Conservation (phyloP, 2,797 vertebrate genomes). For the Sphenodon punctatus region DNA sequence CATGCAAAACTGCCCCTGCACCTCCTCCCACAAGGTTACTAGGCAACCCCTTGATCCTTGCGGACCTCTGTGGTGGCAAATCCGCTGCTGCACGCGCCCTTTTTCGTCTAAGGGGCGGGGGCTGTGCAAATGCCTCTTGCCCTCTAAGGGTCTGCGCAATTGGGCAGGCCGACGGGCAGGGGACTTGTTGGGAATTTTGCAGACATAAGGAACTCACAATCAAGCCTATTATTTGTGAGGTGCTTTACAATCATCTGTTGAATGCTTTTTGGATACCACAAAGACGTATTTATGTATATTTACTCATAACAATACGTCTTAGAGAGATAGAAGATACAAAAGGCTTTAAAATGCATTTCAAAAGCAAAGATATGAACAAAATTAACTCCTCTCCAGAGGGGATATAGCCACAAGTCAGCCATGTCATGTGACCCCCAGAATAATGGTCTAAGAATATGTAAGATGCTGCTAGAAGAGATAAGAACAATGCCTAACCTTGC, state of each 20-base stretch:
- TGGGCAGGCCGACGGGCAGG: too few species aligned
- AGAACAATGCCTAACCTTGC: not conserved
- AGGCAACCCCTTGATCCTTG: too few species aligned
- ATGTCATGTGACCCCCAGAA: too few species aligned
- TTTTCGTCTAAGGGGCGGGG: too few species aligned
- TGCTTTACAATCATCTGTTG: not conserved
- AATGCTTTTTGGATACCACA: too few species aligned
- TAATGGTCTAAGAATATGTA: not conserved
- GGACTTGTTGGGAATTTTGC: not conserved
- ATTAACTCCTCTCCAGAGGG: not conserved
- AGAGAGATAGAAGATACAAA: not conserved
- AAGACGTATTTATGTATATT: not conserved
- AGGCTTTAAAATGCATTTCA: conserved; percentile 13
- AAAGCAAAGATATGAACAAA: not conserved
- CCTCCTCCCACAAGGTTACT: too few species aligned
- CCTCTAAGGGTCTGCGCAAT: too few species aligned
- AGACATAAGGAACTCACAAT: not conserved
- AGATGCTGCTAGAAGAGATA: not conserved
- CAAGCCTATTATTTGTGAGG: not conserved
- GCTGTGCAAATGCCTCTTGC: too few species aligned
- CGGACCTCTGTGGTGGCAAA: too few species aligned
- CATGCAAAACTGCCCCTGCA: too few species aligned
- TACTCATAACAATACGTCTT: not conserved
- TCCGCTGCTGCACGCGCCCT: too few species aligned
- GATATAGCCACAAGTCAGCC: not conserved